phyloP scores from a whole-genome alignment of 2,888 invertebrate species.

The Dasysyrphus tricinctus region DNA sequence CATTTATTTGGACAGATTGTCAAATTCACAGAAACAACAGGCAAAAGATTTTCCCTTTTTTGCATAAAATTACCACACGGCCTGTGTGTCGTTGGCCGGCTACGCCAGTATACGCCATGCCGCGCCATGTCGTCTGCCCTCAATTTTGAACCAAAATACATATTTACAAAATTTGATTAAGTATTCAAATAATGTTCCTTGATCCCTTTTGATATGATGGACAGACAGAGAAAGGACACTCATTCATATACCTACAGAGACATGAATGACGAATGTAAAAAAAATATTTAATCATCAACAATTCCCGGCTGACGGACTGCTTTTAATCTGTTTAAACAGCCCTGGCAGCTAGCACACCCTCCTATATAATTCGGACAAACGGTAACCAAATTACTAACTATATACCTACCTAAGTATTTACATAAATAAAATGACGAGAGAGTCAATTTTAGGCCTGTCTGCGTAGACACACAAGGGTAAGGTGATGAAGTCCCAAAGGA shows the following conservation, averaged over 20 bases:
- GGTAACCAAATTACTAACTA: conserved; percentile 55
- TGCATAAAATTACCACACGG: conserved; percentile 32
- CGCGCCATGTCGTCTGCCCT: neutral
- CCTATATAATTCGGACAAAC: conserved; percentile 3
- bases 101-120: too few relatives aligned
- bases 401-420: neutral
- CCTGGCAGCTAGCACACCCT: conserved; percentile 19
- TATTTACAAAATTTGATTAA: conserved; percentile 68
- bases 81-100: conserved; percentile 2
- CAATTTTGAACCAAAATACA: conserved; percentile 5
- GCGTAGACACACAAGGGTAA: neutral
- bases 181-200: conserved; percentile 71
- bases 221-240: conserved; percentile 32
- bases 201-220: conserved; percentile 53
- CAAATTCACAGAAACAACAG: conserved; percentile 75
- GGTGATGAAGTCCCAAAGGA: conserved; percentile 60
- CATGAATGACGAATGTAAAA: conserved; percentile 60
- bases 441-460: conserved; percentile 56
- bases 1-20: conserved; percentile 76
- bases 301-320: conserved; percentile 55
- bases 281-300: conserved; percentile 32
- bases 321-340: conserved; percentile 73
- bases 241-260: neutral
- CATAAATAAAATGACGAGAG: conserved; percentile 17
- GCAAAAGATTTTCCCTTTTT: conserved; percentile 57